A percentile compares a stretch with the other conserved stretches of the same genome.
Evolutionary conservation across 1,140 invertebrate genomes (phyloP).

Genomic region (Hyphantria cunea): DNA sequence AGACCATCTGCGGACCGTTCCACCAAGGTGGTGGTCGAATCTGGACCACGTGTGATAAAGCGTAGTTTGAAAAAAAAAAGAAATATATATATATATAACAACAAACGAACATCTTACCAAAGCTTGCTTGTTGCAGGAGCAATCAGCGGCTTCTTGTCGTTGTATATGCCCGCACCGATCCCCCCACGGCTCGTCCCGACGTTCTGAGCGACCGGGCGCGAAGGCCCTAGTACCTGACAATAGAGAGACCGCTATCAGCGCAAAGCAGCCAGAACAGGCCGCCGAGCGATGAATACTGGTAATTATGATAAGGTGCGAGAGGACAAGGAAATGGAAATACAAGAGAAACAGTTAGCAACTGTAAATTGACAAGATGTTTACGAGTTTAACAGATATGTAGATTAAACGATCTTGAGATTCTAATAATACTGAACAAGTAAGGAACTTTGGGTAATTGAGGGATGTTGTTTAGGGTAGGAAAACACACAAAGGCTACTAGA

Average conservation of each 20-base stretch:
- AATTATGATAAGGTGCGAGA: conserved; percentile 3
- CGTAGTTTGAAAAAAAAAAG: no score
- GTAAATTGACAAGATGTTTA: no score
- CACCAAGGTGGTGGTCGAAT: no score
- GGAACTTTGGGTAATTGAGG: not conserved
- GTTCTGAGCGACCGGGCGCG: conserved; percentile 73
- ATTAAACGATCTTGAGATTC: no score
- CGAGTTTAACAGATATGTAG: no score
- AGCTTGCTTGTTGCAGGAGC: conserved; percentile 54
- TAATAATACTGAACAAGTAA: conserved; percentile 1
- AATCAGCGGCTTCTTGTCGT: conserved; percentile 54
- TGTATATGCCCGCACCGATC: conserved; percentile 67
- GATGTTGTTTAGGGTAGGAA: not conserved
- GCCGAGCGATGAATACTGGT: conserved; percentile 43
- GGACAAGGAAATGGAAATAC: not conserved
- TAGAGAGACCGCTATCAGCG: conserved; percentile 61
- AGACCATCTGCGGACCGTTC: no score
- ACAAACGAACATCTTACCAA: conserved; percentile 48
- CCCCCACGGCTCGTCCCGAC: conserved; percentile 70
- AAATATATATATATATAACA: no score
- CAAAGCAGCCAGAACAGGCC: conserved; percentile 40
- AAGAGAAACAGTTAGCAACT: no score
- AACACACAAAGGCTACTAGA: conserved; percentile 55
- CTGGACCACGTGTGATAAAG: no score
- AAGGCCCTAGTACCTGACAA: conserved; percentile 75